Base-by-base conservation (phyloP, 2,797 vertebrate species). In the Fratercula arctica region DNA sequence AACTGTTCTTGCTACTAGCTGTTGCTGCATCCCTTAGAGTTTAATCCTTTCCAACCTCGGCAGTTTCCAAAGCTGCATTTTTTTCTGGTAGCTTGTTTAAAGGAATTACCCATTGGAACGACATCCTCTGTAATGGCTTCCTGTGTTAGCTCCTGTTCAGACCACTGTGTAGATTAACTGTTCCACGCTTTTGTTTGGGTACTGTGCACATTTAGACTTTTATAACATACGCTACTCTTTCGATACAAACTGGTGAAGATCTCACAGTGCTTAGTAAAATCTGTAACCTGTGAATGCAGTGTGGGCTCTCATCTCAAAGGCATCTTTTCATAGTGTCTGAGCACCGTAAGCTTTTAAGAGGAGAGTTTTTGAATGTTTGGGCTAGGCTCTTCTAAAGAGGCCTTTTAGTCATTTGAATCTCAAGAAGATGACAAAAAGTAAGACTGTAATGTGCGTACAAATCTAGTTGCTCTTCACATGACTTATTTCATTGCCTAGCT, bases 31-130 rank as follows among this genome's bases (percentile, higher is more conserved):
- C 45, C 81, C 82, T 82, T 63, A 28, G 88, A 91, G 84, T 85
- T 95, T 81, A 95, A 92, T 93, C 41, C 50, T 83, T 95, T 78
- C 63, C 85, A 86, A 31, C n/a, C 68, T 72, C 1, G 0, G 29
- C 59, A 46, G 60, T 91, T 97, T 83, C 70, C 82, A 87, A 89
- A 91, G 82, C 76, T 93, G 72, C 74, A 26, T 18, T 51, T 89
- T 78, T 78, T 93, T 54, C 51, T 86, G 26, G 68, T 69, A 41
- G 70, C 67, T 90, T 24, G 10, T 63, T 94, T 85, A 83, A 76
- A 87, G 54, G 54, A 94, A 89, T 82, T 89, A 75, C 68, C 85
- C 20, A n/a, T 46, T 93, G 84, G 59, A 90, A 85, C 85, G 23
- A 16, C 37, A 77, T 80, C 24, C 15, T 77, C 41, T 82, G 7